Evolutionary conservation across 1,140 invertebrate species (phyloP), one percentile per base, ranked within the genome.

Genomic region (Bombus soroeensis): DNA sequence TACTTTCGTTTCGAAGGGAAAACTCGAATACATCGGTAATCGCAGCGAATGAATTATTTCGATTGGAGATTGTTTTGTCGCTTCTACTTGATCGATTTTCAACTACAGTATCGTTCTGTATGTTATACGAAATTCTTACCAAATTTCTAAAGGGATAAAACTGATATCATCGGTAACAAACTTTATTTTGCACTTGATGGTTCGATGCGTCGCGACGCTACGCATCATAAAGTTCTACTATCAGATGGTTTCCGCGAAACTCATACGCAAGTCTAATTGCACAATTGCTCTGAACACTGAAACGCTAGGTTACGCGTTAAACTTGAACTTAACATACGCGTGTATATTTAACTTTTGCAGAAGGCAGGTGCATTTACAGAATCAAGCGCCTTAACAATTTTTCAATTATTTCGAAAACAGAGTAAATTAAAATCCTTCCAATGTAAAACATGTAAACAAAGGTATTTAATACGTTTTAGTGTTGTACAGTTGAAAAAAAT

Each of bases 191-290:
- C 34, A 75, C 77, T 84, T 80, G 86, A 89, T 88, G 88, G 79
- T 43, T 74, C 90, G 90, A 83, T 88, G 88, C 92, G 92, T 92
- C 93, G 92, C 91, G 93, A 93, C 93, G 92, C 87, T 85, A 92
- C 89, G 91, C 89, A 81, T 80, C 88, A 93, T 93, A 93, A 93
- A 93, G 85, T 88, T 72, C 84, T 85, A 37, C 86, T 91, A 91
- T 90, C 91, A 80, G 89, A 88, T 72, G 80, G 78, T 81, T 91
- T 91, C 91, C 85, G 73, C 89, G 90, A 83, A 91, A 87, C 81
- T 88, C 74, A 1, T 59, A 68, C 70, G 57, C 41, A 74, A 85
- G 77, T 87, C 72, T 70, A 89, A 74, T 64, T 84, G 53, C 77
- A 74, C 66, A 82, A 74, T 88, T 81, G 62, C 73, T 72, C 43